Percentiles rank a stretch among this genome's conserved stretches.
These are phyloP conservation scores for Spinus olivaceus DNA, from an alignment of 2,797 vertebrate genomes.

Conservation along the genomic window DNA sequence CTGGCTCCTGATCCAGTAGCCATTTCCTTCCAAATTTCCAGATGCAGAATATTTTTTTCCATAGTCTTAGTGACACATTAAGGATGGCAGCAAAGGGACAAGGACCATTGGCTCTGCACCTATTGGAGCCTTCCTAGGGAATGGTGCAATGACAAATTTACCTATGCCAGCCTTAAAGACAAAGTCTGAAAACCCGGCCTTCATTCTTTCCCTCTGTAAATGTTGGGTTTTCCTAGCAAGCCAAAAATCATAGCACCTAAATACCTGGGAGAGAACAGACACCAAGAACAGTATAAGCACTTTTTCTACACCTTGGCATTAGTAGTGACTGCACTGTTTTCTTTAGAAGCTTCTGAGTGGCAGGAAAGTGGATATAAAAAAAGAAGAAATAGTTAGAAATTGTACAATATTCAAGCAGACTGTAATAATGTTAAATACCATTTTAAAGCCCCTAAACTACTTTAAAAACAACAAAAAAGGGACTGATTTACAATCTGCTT, in stretches of 20 bases:
- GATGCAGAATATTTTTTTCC: background rate
- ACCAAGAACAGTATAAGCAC: background rate
- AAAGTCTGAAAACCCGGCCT: background rate
- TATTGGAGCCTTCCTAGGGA: background rate
- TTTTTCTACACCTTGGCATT: constrained; percentile 4
- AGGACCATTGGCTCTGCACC: background rate
- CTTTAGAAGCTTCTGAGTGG: constrained; percentile 40
- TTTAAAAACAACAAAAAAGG: constrained; percentile 45
- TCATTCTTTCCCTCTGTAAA: background rate
- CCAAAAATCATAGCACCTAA: background rate
- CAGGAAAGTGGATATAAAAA: constrained; percentile 2
- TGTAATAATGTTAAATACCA: constrained; percentile 55
- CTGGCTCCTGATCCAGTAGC: background rate
- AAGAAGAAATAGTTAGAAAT: constrained; percentile 43
- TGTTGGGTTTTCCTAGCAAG: background rate
- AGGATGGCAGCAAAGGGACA: background rate
- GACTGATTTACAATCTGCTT: constrained; percentile 54
- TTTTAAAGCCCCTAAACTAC: constrained; percentile 56
- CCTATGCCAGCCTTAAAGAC: background rate
- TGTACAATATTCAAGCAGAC: constrained; percentile 28
- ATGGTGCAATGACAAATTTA: background rate
- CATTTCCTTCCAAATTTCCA: background rate
- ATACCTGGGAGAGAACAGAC: background rate
- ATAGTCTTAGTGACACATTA: background rate
- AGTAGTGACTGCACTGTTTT: constrained; percentile 3